Evolutionary conservation across 37 sponge, comb jelly and placozoan genomes (phyloP).

Genomic region (Bolinopsis microptera): DNA sequence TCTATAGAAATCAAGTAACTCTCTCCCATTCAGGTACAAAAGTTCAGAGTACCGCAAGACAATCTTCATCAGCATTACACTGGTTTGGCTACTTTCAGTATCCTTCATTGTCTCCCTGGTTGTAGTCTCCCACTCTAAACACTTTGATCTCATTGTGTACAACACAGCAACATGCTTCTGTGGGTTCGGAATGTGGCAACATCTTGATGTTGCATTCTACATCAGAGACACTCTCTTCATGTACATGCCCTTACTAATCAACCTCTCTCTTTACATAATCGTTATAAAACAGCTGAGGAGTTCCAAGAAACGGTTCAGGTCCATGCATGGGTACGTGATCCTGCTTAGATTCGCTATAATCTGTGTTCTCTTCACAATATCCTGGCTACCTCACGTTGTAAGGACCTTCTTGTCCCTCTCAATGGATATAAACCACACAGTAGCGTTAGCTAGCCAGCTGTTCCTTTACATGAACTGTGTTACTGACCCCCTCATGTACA

Average conservation of each 20-base stretch:
- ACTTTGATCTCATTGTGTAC: not conserved
- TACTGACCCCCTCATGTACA: not conserved
- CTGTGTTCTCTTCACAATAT: conserved; percentile 6
- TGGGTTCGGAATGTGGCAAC: not conserved
- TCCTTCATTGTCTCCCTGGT: not conserved
- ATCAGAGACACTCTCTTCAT: not conserved
- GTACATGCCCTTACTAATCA: not conserved
- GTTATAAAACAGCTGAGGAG: not conserved
- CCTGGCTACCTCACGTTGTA: conserved; percentile 1
- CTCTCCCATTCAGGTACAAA: conserved; percentile 54
- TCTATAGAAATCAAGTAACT: too few species aligned
- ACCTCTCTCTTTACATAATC: not conserved
- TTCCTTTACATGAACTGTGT: conserved; percentile 26
- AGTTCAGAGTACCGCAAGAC: not conserved
- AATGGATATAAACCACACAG: conserved; percentile 16
- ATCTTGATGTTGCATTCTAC: not conserved
- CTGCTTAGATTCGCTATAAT: conserved; percentile 6
- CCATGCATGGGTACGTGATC: not conserved
- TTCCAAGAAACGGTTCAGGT: conserved; percentile 44
- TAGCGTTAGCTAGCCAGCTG: not conserved
- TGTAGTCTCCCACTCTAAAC: not conserved
- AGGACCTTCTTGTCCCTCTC: not conserved
- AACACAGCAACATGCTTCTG: not conserved
- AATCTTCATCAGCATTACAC: not conserved
- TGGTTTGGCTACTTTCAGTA: not conserved